Percentiles rank a stretch among this genome's conserved stretches.
phyloP scores from a whole-genome alignment of 2,888 invertebrate species.

The Drosophila seclusa region DNA sequence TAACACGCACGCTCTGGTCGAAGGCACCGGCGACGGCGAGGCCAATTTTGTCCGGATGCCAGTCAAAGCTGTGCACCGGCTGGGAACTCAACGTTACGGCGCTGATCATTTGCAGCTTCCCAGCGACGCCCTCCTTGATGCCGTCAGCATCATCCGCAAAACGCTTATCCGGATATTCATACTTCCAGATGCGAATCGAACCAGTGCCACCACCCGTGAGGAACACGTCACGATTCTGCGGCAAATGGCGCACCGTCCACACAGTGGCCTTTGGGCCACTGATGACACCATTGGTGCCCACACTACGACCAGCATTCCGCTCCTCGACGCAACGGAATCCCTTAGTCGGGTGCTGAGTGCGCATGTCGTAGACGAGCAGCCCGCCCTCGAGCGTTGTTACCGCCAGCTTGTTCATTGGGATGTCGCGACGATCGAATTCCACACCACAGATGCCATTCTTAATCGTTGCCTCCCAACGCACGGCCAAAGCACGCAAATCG shows the following conservation, averaged over 20 bases:
- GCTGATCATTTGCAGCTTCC: conserved; percentile 91
- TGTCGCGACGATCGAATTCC: conserved; percentile 97
- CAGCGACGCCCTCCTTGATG: conserved; percentile 90
- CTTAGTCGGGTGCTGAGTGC: conserved; percentile 93
- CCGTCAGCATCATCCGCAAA: conserved; percentile 90
- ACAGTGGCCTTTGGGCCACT: conserved; percentile 92
- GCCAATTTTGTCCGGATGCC: conserved; percentile 96
- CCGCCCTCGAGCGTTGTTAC: conserved; percentile 96
- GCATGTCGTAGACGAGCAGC: conserved; percentile 94
- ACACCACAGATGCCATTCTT: conserved; percentile 95
- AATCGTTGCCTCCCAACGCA: conserved; percentile 96
- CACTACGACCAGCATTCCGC: conserved; percentile 84
- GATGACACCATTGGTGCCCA: conserved; percentile 84
- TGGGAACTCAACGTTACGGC: conserved; percentile 93
- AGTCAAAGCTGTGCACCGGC: conserved; percentile 95
- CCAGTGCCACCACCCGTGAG: conserved; percentile 96
- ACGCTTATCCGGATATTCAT: conserved; percentile 94
- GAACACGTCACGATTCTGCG: conserved; percentile 97
- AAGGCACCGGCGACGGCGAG: conserved; percentile 95
- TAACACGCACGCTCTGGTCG: conserved; percentile 94
- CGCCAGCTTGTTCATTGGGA: conserved; percentile 97
- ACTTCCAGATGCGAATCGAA: conserved; percentile 97
- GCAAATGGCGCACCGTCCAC: conserved; percentile 94
- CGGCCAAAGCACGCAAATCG: conserved; percentile 92
- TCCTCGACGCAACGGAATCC: conserved; percentile 90